These are phyloP conservation scores for Tricholauxania praeusta DNA, from an alignment of 2,888 invertebrate species.

Conservation along the genomic window DNA sequence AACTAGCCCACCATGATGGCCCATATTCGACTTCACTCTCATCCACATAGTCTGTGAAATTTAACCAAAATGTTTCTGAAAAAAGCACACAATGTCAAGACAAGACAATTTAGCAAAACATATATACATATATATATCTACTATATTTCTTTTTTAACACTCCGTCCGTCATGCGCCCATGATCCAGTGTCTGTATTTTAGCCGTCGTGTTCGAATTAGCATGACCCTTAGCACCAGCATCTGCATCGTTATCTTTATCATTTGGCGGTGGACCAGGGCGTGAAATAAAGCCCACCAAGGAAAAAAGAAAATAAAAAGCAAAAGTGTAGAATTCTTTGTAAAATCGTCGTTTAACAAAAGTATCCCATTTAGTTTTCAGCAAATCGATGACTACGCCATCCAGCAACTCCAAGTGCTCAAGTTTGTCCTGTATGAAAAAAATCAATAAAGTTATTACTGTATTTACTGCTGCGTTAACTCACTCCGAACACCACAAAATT, in stretches of 20 bases:
- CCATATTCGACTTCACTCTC: slow-evolving; percentile 54
- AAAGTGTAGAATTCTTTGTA: slow-evolving; percentile 93
- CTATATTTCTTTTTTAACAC: slow-evolving; percentile 55
- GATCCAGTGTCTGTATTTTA: too few species aligned
- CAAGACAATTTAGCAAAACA: not conserved
- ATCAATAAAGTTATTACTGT: slow-evolving; percentile 2
- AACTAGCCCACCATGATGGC: slow-evolving; percentile 65
- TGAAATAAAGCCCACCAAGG: slow-evolving; percentile 87
- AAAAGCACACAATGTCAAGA: not conserved
- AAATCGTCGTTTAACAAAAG: slow-evolving; percentile 94
- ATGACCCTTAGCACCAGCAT: slow-evolving; percentile 12
- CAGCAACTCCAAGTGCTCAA: slow-evolving; percentile 93
- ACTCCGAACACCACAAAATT: slow-evolving; percentile 98
- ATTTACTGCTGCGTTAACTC: slow-evolving; percentile 52
- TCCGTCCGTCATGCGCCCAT: slow-evolving; percentile 43
- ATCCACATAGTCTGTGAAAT: slow-evolving; percentile 63
- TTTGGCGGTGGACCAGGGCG: slow-evolving; percentile 82
- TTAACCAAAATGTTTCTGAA: slow-evolving; percentile 65
- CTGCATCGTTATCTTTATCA: slow-evolving; percentile 56
- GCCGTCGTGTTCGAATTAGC: too few species aligned
- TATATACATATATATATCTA: slow-evolving; percentile 35
- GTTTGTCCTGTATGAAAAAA: slow-evolving; percentile 80
- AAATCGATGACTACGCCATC: slow-evolving; percentile 95
- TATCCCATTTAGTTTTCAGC: slow-evolving; percentile 97
- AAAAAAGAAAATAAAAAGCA: slow-evolving; percentile 89